Conservation (phyloP, 2,888 invertebrate species). For the Catocala nupta region DNA sequence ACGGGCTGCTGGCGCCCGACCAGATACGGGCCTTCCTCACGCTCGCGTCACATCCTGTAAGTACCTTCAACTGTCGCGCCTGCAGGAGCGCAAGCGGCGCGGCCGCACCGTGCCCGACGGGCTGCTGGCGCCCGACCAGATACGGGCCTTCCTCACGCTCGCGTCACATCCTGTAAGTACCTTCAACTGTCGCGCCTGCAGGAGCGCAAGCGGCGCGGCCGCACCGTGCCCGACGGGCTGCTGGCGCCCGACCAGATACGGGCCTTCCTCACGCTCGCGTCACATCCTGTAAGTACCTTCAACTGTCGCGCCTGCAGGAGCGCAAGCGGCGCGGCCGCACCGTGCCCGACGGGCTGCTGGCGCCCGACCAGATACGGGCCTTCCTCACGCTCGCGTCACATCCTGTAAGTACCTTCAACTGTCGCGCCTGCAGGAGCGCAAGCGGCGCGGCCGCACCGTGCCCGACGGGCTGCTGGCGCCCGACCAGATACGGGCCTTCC, state of each 20-base stretch:
- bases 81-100: constrained; percentile 98
- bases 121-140: constrained; percentile 94
- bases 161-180: constrained; percentile 94
- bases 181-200: constrained; percentile 97
- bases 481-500: constrained; percentile 95
- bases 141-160: constrained; percentile 94
- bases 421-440: constrained; percentile 98
- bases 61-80: constrained; percentile 93
- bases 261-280: constrained; percentile 93
- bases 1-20: constrained; percentile 96
- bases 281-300: constrained; percentile 93
- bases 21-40: constrained; percentile 95
- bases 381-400: constrained; percentile 96
- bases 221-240: constrained; percentile 98
- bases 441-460: constrained; percentile 97
- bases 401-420: constrained; percentile 94
- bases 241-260: constrained; percentile 95
- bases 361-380: constrained; percentile 94
- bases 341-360: constrained; percentile 97
- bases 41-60: constrained; percentile 94
- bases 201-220: constrained; percentile 98
- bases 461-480: constrained; percentile 97
- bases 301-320: constrained; percentile 97
- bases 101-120: constrained; percentile 99
- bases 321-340: constrained; percentile 98